Evolutionary conservation across 2,113 vertebrate species (phyloP).

Genomic region (Engystomops pustulosus): DNA sequence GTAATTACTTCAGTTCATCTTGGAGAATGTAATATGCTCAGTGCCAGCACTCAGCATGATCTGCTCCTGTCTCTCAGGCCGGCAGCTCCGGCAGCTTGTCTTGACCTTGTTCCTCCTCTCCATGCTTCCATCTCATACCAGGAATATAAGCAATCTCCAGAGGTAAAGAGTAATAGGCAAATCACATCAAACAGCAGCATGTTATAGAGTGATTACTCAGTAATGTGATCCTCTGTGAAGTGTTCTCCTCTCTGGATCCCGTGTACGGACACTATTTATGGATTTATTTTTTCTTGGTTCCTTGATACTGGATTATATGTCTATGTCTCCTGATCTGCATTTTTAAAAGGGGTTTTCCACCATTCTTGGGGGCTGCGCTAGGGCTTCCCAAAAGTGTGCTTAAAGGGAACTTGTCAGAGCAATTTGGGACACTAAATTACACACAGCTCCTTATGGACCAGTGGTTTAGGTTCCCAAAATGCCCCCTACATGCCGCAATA

Average conservation of each 20-base stretch:
- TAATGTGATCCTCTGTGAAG: background rate
- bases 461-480: too few relatives aligned
- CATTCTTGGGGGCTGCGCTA: too few relatives aligned
- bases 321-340: too few relatives aligned
- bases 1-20: conserved; percentile 3
- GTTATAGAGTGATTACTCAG: background rate
- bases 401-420: too few relatives aligned
- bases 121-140: conserved; percentile 4
- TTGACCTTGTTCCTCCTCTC: conserved; percentile 20
- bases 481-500: too few relatives aligned
- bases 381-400: too few relatives aligned
- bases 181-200: conserved; percentile 33
- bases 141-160: conserved; percentile 30
- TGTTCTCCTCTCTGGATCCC: too few relatives aligned
- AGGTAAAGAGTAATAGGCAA: conserved; percentile 39
- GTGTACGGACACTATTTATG: too few relatives aligned
- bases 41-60: conserved; percentile 37
- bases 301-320: background rate
- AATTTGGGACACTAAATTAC: too few relatives aligned
- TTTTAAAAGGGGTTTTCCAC: too few relatives aligned
- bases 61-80: conserved; percentile 4
- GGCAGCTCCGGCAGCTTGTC: conserved; percentile 1
- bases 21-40: conserved; percentile 26
- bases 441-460: too few relatives aligned
- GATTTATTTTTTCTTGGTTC: background rate